phyloP scores from a whole-genome alignment of 2,888 invertebrate genomes.

The Apamea monoglypha region DNA sequence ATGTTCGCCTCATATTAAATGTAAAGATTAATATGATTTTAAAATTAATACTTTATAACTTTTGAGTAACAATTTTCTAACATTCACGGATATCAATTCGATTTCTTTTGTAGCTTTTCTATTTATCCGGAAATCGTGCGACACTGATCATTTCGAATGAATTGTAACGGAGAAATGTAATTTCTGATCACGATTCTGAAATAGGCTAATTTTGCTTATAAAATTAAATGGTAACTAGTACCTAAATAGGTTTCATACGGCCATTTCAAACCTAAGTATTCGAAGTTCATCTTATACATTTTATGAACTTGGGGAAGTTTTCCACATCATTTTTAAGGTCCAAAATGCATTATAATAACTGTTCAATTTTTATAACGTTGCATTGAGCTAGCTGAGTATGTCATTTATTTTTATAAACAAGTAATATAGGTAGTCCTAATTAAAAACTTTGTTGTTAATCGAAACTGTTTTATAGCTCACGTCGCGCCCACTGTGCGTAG shows the following conservation, averaged over 20 bases:
- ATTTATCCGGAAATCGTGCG: conserved; percentile 62
- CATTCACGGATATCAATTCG: conserved; percentile 51
- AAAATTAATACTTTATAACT: conserved; percentile 32
- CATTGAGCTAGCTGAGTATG: neutral
- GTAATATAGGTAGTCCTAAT: conserved; percentile 21
- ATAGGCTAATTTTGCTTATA: conserved; percentile 47
- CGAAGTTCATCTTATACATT: neutral
- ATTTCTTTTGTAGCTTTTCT: conserved; percentile 60
- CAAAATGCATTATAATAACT: neutral
- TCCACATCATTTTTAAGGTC: neutral
- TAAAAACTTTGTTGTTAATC: conserved; percentile 69
- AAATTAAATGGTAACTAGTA: conserved; percentile 29
- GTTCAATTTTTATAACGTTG: neutral
- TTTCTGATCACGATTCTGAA: conserved; percentile 55
- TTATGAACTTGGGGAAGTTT: neutral
- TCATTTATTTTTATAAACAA: conserved; percentile 1
- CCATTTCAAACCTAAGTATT: conserved; percentile 12
- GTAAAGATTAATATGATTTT: conserved; percentile 25
- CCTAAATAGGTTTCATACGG: neutral
- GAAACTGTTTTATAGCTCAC: conserved; percentile 71
- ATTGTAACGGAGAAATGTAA: conserved; percentile 61
- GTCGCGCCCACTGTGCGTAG: conserved; percentile 70
- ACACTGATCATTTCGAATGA: conserved; percentile 60
- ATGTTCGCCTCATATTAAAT: conserved; percentile 2
- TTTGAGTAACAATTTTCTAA: conserved; percentile 41